Evolutionary conservation across 2,888 invertebrate genomes (phyloP), one percentile per base, ranked within the genome.

Genomic region (Meteorus colon): DNA sequence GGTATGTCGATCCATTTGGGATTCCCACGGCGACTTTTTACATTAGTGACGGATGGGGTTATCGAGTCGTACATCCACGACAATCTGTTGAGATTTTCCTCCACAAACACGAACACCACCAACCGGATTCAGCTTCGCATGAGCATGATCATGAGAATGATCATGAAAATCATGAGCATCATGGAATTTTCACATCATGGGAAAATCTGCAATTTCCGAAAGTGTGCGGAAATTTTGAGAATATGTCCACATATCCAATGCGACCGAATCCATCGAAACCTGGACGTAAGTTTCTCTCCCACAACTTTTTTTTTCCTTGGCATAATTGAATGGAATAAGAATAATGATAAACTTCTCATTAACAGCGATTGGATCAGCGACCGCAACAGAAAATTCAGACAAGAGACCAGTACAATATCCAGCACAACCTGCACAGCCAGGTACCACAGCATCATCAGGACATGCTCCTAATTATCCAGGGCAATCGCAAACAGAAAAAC

Each of bases 21-120:
- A 91, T 91, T 77, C 91, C 94, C 14, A 92, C 93, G 48, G 94
- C 93, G 66, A 95, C 95, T 31, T 94, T 95, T 89, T 95, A 95
- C 86, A 92, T 95, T 14, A 95, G 95, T 65, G 95, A 95, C 87
- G 93, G 93, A 77, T 94, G 94, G 90, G 95, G 95, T 24, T 95
- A 95, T 87, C 91, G 95, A 79, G 93, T 94, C 0, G 93, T 95
- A 0, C 92, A 93, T 81, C 94, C 95, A 0, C 92, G 93, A 67
- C 92, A 93, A 79, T 91, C 93, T 0, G 93, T 95, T 4, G 94
- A 95, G 89, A 91, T 95, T 4, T 94, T 91, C 85, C 91, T 92
- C 19, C 92, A 92, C 31, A 86, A 88, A 29, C 90, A 90, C 65
- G 87, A 88, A 16, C 86, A 86, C 19, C 83, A 86, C 37, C 34